Base-by-base conservation (phyloP, 2,888 invertebrate species). In the Platerodrilus igneus region DNA sequence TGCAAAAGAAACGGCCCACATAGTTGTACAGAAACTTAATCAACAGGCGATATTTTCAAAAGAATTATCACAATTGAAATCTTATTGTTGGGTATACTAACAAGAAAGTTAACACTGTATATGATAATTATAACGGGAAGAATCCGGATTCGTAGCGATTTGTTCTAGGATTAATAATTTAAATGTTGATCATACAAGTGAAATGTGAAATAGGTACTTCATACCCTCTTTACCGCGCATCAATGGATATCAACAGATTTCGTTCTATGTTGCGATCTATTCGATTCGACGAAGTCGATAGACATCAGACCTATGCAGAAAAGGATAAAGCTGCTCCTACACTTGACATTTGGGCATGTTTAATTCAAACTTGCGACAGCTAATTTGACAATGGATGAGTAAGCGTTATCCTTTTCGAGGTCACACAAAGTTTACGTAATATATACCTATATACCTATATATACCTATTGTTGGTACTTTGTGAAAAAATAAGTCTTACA, bases 161-260 rank as follows among this genome's bases (percentile, higher is more conserved):
- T 40, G 41, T 51, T 41, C 47, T 51, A 39, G 34, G 29, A 25
- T 22, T 47, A 31, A 45, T 34, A 50, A 48, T 29, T 50, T 38
- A 1, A 48, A 51, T 35, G 44, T 37, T 7, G 51, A 53, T 29
- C 23, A 48, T 46, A 29, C 41, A 25, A 27, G 5, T 23, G 50
- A 52, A 19, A 52, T 52, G 48, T 50, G 48, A n/a, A 47, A 31
- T n/a, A 6, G 13, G 26, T 9, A 28, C 25, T 25, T 48, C 47
- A 11, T 48, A 45, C 45, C 47, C 43, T 27, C 28, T 51, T 10
- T 47, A 44, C 39, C 40, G 47, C 11, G 45, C 50, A 15, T 25
- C 48, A 11, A 50, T 53, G 51, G 40, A 41, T 14, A 3, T 11
- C 2, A 27, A 27, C 1, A 13, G 27, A 15, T 27, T 27, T 8